Base-by-base conservation (phyloP, 1,140 invertebrate species). In the Penaeus japonicus region DNA sequence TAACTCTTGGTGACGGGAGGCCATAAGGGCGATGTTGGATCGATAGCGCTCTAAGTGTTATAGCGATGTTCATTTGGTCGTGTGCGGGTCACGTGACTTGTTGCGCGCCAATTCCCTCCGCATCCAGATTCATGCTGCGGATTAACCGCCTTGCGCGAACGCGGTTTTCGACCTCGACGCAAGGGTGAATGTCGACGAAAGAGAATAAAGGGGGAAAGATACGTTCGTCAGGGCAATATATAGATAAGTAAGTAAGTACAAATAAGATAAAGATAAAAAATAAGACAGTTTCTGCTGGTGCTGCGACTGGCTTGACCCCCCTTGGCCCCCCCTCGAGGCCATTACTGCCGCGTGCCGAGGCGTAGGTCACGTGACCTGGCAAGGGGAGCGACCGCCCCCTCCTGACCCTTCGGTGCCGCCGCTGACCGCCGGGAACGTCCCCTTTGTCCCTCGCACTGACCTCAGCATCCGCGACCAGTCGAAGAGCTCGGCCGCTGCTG, bases 41-140 rank as follows among this genome's bases (percentile, higher is more conserved):
- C 53, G 75, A 78, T 35, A 22, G 30, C 20, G 75, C 39, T 35
- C 18, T 35, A 39, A 35, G 47, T 47, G 47, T 47, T 20, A 35
- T 20, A 53, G 77, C 27, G 77, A 79, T 79, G 77, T 79, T 79
- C 77, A 79, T 79, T 79, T 79, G 77, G 77, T 79, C 77, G 77
- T 79, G 77, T 24, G 77, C 32, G 22, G 77, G 30, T 79, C 77
- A 79, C 77, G 77, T 79, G 77, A 79, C 77, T 35, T 39, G 35
- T 47, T 47, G 47, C 47, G 47, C 47, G 47, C 47, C 47, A 47
- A 47, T 47, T 47, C 47, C 47, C 47, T 47, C 32, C 77, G 54
- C 20, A 12, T 22, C 47, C 39, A 30, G 77, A 27, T 12, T 24
- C 77, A 53, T 24, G 54, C 39, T 79, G 54, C 20, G 77, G 77